These are phyloP conservation scores for Drosophila navojoa DNA, from an alignment of 1,140 invertebrate genomes.

Conservation along the genomic window DNA sequence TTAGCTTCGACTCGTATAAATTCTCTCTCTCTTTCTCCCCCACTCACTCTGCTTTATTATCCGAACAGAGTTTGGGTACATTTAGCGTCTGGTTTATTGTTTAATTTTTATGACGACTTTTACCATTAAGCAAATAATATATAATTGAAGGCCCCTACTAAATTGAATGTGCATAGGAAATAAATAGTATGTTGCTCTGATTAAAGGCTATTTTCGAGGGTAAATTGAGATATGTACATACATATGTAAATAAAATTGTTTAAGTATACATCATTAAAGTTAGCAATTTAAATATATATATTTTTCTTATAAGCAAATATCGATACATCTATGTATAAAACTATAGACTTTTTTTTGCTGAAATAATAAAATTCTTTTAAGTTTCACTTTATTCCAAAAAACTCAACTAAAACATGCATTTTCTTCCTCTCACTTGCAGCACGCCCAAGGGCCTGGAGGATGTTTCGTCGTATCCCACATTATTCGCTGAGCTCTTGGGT, in stretches of 20 bases:
- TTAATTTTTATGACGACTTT: slow-evolving; percentile 34
- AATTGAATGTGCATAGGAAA: too few species aligned
- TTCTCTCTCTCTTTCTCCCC: not conserved
- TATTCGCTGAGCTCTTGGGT: slow-evolving; percentile 92
- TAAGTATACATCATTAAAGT: too few species aligned
- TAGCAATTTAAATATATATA: too few species aligned
- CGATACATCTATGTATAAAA: too few species aligned
- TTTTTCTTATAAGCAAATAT: too few species aligned
- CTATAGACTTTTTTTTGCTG: too few species aligned
- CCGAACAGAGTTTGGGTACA: slow-evolving; percentile 10
- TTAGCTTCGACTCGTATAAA: slow-evolving; percentile 39
- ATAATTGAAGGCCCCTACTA: slow-evolving; percentile 26
- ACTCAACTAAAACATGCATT: not conserved
- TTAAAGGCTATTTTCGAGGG: not conserved
- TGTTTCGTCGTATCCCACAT: slow-evolving; percentile 94
- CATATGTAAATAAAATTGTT: not conserved
- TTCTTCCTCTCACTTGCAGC: slow-evolving; percentile 84
- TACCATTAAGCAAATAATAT: slow-evolving; percentile 30
- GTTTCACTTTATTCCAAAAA: too few species aligned
- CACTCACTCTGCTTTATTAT: slow-evolving; percentile 29
- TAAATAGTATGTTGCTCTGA: too few species aligned
- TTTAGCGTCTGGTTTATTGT: slow-evolving; percentile 12
- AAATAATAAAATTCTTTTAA: too few species aligned
- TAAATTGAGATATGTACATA: not conserved
- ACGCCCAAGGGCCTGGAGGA: slow-evolving; percentile 94